Evolutionary conservation across 2,797 vertebrate species (phyloP), one percentile per base, ranked within the genome.

Genomic region (Borostomias antarcticus): DNA sequence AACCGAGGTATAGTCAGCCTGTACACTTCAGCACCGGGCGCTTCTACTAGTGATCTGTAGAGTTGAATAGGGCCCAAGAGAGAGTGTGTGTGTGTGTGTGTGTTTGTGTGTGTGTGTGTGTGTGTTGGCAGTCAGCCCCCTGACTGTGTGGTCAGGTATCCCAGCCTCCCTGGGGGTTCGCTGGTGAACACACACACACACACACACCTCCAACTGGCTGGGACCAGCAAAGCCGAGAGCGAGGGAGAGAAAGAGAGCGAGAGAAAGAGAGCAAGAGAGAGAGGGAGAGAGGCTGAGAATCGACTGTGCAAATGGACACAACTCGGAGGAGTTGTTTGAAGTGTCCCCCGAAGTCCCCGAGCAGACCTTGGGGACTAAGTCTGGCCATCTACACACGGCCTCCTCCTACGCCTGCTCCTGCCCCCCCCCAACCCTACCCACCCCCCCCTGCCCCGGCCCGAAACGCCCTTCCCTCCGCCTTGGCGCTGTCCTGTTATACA

Each of bases 401-500:
- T 13, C 23, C 56, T 25, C 9, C 3, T 23, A 1, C 35, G 19
- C 15, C 21, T 33, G 11, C 23, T n/a, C 10, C 21, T 23, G 21
- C 15, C 1, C 15, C 5, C 1, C 19, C 3, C 56, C 8, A 30
- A 19, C 54, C 6, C 33, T 15, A 33, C 23, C n/a, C 17, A 8
- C 19, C 21, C 48, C 64, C 37, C 63, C 35, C 58, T 3, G 10
- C 7, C 32, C n/a, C 23, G 52, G 29, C 17, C 4, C 17, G 53
- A 25, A 58, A n/a, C n/a, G n/a, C n/a, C n/a, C n/a, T n/a, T 5
- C 9, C 28, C 9, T 51, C 56, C 30, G 35, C 21, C 13, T 62
- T 32, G 62, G 66, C 51, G 17, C 35, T 25, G 68, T 74, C n/a
- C 33, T 70, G 74, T 56, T 75, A 66, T 58, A 75, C 62, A 75